Conservation (phyloP, 2,797 vertebrate genomes). For the Mionectes olivaceus region DNA sequence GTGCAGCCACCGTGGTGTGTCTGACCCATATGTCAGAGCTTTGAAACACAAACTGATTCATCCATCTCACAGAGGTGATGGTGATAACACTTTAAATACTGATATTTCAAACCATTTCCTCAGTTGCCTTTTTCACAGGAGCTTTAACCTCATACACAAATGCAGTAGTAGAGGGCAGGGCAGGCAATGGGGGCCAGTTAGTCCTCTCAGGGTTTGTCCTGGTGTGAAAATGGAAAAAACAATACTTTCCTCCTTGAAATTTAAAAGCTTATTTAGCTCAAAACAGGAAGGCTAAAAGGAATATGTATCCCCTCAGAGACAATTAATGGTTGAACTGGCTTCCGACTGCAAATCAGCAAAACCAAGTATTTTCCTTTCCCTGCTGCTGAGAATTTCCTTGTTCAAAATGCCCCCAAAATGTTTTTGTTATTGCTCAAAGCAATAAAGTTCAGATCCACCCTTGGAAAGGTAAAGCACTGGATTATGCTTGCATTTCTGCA, state of each 20-base stretch:
- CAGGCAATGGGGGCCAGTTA: not conserved
- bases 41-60: not conserved
- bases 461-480: not conserved
- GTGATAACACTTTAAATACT: not conserved
- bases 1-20: not conserved
- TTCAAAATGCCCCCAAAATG: not conserved
- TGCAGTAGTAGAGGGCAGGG: not conserved
- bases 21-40: not conserved
- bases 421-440: not conserved
- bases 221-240: not conserved
- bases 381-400: not conserved
- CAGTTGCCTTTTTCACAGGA: not conserved
- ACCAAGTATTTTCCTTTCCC: not conserved
- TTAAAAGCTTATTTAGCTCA: not conserved
- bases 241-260: not conserved
- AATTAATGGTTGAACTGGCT: not conserved
- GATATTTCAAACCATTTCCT: not conserved
- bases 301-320: not conserved
- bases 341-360: not conserved
- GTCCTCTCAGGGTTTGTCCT: not conserved
- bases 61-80: fast-evolving
- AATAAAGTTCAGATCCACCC: not conserved
- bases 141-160: not conserved
- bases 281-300: conserved; percentile 1
- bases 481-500: not conserved